phyloP scores from a whole-genome alignment of 1,140 invertebrate species.

The Eupeodes corollae region DNA sequence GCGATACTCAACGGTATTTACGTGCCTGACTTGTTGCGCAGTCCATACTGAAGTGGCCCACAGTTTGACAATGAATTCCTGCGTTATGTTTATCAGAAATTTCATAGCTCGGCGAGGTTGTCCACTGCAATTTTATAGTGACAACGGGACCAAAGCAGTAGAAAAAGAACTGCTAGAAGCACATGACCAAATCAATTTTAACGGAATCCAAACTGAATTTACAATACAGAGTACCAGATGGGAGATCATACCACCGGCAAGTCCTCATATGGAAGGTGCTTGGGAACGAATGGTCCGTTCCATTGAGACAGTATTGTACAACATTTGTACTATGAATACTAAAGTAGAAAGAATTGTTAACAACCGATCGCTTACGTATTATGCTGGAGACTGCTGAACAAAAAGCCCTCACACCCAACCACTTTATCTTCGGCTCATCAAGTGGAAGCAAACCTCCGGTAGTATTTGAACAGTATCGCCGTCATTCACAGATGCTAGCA shows the following conservation, averaged over 20 bases:
- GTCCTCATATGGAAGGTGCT: slow-evolving; percentile 5
- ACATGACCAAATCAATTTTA: background rate
- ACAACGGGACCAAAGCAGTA: background rate
- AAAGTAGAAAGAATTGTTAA: slow-evolving; percentile 7
- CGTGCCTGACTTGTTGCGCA: slow-evolving; percentile 17
- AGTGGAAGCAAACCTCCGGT: slow-evolving; percentile 5
- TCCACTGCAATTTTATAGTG: background rate
- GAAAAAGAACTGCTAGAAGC: background rate
- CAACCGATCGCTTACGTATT: slow-evolving; percentile 3
- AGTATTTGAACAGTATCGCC: background rate
- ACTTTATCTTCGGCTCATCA: slow-evolving; percentile 21
- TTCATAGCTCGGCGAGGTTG: background rate
- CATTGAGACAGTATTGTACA: background rate
- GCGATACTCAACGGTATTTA: slow-evolving; percentile 19
- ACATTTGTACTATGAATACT: no score
- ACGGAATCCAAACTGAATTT: background rate
- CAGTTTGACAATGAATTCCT: background rate
- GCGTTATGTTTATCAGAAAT: background rate
- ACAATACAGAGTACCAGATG: background rate
- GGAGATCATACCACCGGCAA: background rate
- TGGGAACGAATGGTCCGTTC: slow-evolving; percentile 10
- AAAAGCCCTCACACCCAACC: slow-evolving; percentile 12
- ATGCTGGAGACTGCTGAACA: slow-evolving; percentile 12
- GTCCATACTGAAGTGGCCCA: slow-evolving; percentile 11
- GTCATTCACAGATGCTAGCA: no score